phyloP scores from a whole-genome alignment of 2,113 vertebrate genomes.

The Ivindomyrus marchei region DNA sequence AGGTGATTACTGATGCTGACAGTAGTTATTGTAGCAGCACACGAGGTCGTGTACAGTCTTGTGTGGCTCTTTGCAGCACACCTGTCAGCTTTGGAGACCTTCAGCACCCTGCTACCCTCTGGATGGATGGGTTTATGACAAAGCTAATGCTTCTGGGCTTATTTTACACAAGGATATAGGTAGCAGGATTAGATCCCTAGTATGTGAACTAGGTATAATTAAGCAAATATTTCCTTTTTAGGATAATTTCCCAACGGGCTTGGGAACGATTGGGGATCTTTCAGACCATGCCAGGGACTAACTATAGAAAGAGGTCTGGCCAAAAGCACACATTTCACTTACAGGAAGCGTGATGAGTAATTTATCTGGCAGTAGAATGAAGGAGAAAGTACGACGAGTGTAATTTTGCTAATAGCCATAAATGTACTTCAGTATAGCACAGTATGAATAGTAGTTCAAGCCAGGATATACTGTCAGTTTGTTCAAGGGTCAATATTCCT shows the following conservation, averaged over 20 bases:
- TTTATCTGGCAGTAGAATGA: not conserved
- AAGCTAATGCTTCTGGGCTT: not conserved
- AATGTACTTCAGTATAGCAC: not conserved
- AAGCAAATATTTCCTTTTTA: not conserved
- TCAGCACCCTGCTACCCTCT: not conserved
- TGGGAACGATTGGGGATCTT: not conserved
- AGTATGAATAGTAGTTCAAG: not conserved
- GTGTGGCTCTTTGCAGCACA: not conserved
- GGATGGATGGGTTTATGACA: not conserved
- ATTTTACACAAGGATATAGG: not conserved
- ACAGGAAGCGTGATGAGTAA: not conserved
- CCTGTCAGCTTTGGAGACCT: not conserved
- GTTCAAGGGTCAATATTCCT: not conserved
- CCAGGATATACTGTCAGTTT: not conserved
- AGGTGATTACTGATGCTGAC: not conserved
- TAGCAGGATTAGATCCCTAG: not conserved
- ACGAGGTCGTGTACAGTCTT: not conserved
- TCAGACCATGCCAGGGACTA: not conserved
- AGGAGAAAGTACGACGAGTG: not conserved
- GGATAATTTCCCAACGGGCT: not conserved
- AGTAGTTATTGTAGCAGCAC: not conserved
- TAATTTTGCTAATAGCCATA: not conserved
- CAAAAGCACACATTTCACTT: not conserved
- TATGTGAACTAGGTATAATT: not conserved
- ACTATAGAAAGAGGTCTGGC: not conserved